Evolutionary conservation across 1,140 invertebrate species (phyloP), one percentile per base, ranked within the genome.

Genomic region (Trichonephila inaurata): DNA sequence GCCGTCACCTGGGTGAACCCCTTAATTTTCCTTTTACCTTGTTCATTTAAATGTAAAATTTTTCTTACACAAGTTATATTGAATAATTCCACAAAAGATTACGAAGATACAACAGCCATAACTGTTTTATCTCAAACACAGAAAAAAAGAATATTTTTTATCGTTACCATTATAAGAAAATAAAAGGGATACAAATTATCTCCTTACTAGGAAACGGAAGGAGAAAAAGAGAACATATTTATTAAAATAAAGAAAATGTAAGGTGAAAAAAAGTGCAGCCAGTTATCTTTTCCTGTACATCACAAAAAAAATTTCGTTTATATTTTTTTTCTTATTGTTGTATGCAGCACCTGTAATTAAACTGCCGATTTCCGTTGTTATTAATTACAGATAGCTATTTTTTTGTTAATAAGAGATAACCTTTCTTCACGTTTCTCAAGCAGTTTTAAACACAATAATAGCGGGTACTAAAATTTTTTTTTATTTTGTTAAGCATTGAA

Each of bases 51-150:
- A 40, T 40, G 33, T 40, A 40, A 40, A 40, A 4, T 0, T 4
- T 40, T 40, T 40, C 69, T 89, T 72, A 21, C 88, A 24, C 88
- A 28, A 60, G 3, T 89, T 89, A 62, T 58, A 89, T 89, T 89
- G 72, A 89, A 64, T 72, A 72, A 89, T 89, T 89, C 64, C n/a
- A 89, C 51, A 72, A 33, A 89, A 58, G 64, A 28, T 72, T 72
- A 89, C 8, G 64, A 24, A n/a, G 19, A 64, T 10, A 51, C 0
- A 51, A 51, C 10, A 12, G 7, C 51, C 51, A 51, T 51, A 12
- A 51, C 19, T 88, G 21, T 77, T 89, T 89, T 89, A 88, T 64
- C 86, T 12, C 60, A 51, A 18, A 83, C 16, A 83, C 16, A 16
- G 44, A 72, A 14, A 19, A n/a, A 24, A 64, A 58, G 24, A 72